Percentiles rank a stretch among this genome's conserved stretches.
These are phyloP conservation scores for Scaptomyza reducta DNA, from an alignment of 2,888 invertebrate species.

Conservation along the genomic window DNA sequence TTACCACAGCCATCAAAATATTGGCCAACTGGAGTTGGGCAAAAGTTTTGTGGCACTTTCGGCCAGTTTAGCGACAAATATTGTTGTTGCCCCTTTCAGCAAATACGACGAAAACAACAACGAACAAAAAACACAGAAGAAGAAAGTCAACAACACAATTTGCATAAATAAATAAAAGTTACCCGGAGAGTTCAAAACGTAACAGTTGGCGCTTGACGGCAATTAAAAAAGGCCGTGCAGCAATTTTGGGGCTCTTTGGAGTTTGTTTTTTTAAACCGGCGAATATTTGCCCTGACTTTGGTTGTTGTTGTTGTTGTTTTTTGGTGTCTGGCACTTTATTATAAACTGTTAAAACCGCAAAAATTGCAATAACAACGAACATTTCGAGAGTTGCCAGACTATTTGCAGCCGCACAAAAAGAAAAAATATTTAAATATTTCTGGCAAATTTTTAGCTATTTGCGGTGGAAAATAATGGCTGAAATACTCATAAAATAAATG, in stretches of 20 bases:
- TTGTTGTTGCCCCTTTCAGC: constrained; percentile 23
- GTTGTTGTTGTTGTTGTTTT: constrained; percentile 41
- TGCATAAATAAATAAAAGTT: constrained; percentile 79
- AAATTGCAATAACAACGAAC: constrained; percentile 34
- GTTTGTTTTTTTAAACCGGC: constrained; percentile 31
- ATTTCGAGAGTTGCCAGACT: neutral
- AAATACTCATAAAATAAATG: neutral
- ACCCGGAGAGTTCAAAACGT: constrained; percentile 54
- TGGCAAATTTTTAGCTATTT: neutral
- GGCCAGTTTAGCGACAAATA: constrained; percentile 71
- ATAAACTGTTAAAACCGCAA: constrained; percentile 71
- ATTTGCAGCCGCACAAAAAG: neutral
- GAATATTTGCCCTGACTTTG: constrained; percentile 13
- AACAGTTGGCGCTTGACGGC: constrained; percentile 73
- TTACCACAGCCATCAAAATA: constrained; percentile 55
- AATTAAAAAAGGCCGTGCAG: constrained; percentile 67
- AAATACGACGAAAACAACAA: too few relatives aligned
- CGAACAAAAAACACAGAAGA: constrained; percentile 21
- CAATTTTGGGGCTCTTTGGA: constrained; percentile 29
- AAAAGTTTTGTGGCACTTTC: constrained; percentile 58
- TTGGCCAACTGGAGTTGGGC: constrained; percentile 14
- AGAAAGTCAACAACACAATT: constrained; percentile 52
- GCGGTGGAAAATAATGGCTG: neutral
- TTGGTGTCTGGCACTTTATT: constrained; percentile 65
- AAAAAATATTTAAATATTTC: neutral